phyloP scores from a whole-genome alignment of 1,140 invertebrate genomes.

The Chelonus insularis region DNA sequence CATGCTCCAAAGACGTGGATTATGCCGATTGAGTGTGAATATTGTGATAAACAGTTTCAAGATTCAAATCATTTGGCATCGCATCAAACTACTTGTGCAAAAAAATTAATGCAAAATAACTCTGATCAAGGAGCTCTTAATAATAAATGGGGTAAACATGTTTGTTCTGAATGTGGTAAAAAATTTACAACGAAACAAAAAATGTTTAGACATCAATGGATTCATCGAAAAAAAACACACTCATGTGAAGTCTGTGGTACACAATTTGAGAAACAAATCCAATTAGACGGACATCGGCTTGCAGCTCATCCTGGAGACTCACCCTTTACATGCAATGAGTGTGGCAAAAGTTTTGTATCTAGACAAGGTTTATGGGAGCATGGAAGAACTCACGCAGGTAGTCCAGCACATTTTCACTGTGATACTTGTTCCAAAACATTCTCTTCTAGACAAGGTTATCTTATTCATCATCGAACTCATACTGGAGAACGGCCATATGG shows the following conservation, averaged over 20 bases:
- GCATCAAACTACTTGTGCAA: conserved; percentile 52
- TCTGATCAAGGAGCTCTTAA: conserved; percentile 40
- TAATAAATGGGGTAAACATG: conserved; percentile 54
- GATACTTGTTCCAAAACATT: conserved; percentile 61
- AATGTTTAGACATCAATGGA: conserved; percentile 61
- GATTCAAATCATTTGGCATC: conserved; percentile 44
- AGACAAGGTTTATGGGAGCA: conserved; percentile 61
- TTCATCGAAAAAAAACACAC: conserved; percentile 59
- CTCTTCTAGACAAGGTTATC: conserved; percentile 68
- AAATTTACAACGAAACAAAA: conserved; percentile 61
- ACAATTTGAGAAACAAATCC: conserved; percentile 54
- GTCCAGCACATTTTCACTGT: conserved; percentile 63
- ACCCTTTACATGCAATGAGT: conserved; percentile 56
- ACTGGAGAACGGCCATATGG: conserved; percentile 69
- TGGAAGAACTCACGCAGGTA: conserved; percentile 56
- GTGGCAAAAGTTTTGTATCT: conserved; percentile 59
- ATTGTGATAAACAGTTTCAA: conserved; percentile 57
- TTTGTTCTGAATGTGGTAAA: conserved; percentile 57
- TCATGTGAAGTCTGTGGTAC: conserved; percentile 57
- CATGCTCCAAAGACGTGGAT: conserved; percentile 42
- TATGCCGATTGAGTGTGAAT: conserved; percentile 54
- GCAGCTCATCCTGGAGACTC: conserved; percentile 55
- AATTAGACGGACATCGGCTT: conserved; percentile 56
- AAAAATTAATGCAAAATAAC: conserved; percentile 49
- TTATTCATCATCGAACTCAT: conserved; percentile 68